These are phyloP conservation scores for Rotaria socialis DNA, from an alignment of 2,888 invertebrate genomes.

Conservation along the genomic window DNA sequence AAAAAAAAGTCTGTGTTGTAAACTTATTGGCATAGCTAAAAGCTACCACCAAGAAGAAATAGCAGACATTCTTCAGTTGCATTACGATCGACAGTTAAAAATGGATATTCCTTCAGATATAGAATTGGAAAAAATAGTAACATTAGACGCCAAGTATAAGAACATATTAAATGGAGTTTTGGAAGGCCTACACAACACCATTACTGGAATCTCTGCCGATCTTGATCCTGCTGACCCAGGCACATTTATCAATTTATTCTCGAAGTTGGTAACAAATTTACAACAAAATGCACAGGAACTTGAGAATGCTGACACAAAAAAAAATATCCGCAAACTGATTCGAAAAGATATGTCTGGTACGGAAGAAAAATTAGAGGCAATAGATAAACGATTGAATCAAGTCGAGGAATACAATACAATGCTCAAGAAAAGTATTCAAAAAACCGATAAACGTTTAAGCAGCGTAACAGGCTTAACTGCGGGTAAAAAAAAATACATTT, in stretches of 20 bases:
- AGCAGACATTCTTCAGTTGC: not conserved
- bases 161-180: not conserved
- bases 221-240: not conserved
- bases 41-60: not conserved
- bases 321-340: too few species aligned
- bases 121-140: not conserved
- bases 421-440: too few species aligned
- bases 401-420: too few species aligned
- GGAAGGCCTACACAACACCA: not conserved
- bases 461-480: too few species aligned
- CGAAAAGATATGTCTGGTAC: too few species aligned
- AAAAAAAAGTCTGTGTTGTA: not conserved
- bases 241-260: not conserved
- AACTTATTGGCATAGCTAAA: not conserved
- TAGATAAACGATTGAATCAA: too few species aligned
- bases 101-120: not conserved
- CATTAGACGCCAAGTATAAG: not conserved
- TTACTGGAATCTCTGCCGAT: not conserved
- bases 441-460: too few species aligned
- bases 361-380: too few species aligned
- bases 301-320: too few species aligned
- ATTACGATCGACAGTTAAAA: not conserved
- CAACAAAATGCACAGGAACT: not conserved
- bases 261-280: not conserved
- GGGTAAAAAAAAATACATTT: too few species aligned